phyloP scores from a whole-genome alignment of 2,888 invertebrate species.

The Mesorhabditis spiculigera region DNA sequence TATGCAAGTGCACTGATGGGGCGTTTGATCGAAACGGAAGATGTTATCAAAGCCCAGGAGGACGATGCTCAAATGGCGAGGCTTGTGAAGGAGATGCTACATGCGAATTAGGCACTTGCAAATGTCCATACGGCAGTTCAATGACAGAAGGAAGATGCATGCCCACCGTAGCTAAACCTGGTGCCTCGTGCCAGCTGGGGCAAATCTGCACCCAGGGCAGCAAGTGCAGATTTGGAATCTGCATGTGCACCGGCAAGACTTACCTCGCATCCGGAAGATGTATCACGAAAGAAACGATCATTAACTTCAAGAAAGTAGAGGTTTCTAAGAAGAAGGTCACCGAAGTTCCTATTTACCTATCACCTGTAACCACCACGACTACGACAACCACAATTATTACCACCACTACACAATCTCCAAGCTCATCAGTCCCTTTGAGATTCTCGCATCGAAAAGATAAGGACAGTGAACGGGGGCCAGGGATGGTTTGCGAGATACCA shows the following conservation, averaged over 20 bases:
- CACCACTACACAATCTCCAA: constrained; percentile 5
- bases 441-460: background rate
- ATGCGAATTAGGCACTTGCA: constrained; percentile 50
- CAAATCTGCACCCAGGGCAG: constrained; percentile 45
- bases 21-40: constrained; percentile 35
- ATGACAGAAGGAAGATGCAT: constrained; percentile 33
- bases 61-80: constrained; percentile 43
- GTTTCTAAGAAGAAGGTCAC: background rate
- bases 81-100: constrained; percentile 46
- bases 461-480: constrained; percentile 19
- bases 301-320: background rate
- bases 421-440: constrained; percentile 7
- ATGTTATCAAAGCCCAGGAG: constrained; percentile 29
- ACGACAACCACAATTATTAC: constrained; percentile 11
- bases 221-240: constrained; percentile 48
- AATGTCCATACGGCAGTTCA: constrained; percentile 34
- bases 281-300: constrained; percentile 13
- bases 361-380: constrained; percentile 11
- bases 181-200: constrained; percentile 45
- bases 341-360: background rate
- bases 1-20: constrained; percentile 51
- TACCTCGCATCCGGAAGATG: constrained; percentile 33
- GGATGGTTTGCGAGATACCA: constrained; percentile 21
- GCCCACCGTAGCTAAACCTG: constrained; percentile 30
- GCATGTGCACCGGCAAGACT: constrained; percentile 41